phyloP scores from a whole-genome alignment of 2,888 invertebrate genomes.

The Mellilla xanthometata region DNA sequence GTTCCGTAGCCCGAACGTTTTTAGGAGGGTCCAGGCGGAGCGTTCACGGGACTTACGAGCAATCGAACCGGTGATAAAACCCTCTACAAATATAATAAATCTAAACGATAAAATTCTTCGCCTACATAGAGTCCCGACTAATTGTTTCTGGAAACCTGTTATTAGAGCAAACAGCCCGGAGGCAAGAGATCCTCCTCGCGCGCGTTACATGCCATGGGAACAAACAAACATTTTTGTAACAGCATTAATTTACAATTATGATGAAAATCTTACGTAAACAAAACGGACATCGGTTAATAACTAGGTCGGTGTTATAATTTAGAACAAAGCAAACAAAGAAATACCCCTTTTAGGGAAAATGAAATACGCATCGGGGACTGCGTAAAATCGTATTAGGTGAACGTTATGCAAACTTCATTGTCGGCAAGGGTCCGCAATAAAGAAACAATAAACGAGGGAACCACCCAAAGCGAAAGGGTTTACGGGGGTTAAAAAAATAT shows the following conservation, averaged over 20 bases:
- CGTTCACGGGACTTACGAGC: conserved; percentile 33
- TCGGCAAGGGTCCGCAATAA: conserved; percentile 60
- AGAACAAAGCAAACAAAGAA: conserved; percentile 24
- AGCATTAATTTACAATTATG: conserved; percentile 31
- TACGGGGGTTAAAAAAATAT: conserved; percentile 54
- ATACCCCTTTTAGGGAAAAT: conserved; percentile 34
- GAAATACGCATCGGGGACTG: conserved; percentile 40
- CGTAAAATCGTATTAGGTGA: conserved; percentile 48
- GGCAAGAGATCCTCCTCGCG: conserved; percentile 36
- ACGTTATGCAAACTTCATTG: conserved; percentile 64
- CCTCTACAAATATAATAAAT: conserved; percentile 78
- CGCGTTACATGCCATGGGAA: conserved; percentile 38
- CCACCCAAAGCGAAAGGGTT: conserved; percentile 59
- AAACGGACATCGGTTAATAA: conserved; percentile 33
- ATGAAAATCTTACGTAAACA: conserved; percentile 45
- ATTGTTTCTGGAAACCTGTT: conserved; percentile 71
- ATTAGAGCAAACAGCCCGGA: conserved; percentile 61
- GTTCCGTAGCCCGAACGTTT: conserved; percentile 46
- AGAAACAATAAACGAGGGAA: conserved; percentile 64
- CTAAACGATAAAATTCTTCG: conserved; percentile 70
- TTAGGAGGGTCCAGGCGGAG: conserved; percentile 37
- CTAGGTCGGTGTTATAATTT: conserved; percentile 36
- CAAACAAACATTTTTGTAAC: conserved; percentile 42
- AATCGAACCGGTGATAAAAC: conserved; percentile 68
- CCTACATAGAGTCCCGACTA: conserved; percentile 66